Conservation (phyloP, 2,888 invertebrate species). For the Andrena fulva region DNA sequence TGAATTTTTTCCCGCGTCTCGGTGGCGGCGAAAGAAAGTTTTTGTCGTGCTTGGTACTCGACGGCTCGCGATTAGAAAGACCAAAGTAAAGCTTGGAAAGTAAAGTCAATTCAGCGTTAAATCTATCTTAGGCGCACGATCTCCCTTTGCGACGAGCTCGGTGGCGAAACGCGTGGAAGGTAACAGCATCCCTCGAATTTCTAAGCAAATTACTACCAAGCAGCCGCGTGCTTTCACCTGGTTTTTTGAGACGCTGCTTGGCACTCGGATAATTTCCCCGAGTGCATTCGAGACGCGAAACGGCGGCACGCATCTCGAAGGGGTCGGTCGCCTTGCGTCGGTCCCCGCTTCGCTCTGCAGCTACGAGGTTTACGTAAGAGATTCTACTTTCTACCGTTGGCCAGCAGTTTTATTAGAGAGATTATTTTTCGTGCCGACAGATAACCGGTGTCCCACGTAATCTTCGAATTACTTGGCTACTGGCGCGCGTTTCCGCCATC, state of each 20-base stretch:
- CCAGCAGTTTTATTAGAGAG: conserved; percentile 50
- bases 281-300: neutral
- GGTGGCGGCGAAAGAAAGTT: conserved; percentile 10
- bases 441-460: conserved; percentile 46
- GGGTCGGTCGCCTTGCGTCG: conserved; percentile 7
- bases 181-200: neutral
- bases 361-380: conserved; percentile 61
- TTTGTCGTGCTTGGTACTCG: neutral
- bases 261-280: neutral
- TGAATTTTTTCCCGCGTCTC: conserved; percentile 2
- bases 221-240: neutral
- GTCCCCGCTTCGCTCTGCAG: conserved; percentile 33
- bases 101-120: neutral
- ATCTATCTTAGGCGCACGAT: too few species aligned
- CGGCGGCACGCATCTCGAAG: neutral
- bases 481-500: conserved; percentile 25
- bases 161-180: neutral
- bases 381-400: conserved; percentile 64
- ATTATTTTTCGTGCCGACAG: conserved; percentile 54
- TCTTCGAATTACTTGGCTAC: conserved; percentile 48
- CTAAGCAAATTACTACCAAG: neutral
- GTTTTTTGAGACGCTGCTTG: neutral
- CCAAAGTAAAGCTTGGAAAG: neutral
- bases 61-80: neutral
- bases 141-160: neutral